Conservation (phyloP, 2,113 vertebrate species). For the Strix uralensis region DNA sequence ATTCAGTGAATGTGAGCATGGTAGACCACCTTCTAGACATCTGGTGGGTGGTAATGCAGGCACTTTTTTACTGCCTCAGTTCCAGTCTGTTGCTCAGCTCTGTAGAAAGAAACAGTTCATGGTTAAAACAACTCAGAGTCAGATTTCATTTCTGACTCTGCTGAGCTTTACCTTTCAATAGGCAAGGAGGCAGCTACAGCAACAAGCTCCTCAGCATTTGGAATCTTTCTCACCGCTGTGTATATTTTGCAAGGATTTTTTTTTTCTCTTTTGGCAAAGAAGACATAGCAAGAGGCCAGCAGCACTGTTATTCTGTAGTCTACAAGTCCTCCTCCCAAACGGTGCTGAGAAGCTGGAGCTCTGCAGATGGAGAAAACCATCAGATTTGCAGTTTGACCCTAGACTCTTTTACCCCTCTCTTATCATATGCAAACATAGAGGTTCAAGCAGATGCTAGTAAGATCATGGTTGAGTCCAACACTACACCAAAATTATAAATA, state of each 20-base stretch:
- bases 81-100: slow-evolving; percentile 37
- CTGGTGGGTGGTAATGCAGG: slow-evolving; percentile 28
- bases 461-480: neutral
- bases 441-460: neutral
- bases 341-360: neutral
- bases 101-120: slow-evolving; percentile 26
- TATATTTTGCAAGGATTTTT: neutral
- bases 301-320: neutral
- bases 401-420: neutral
- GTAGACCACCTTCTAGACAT: slow-evolving; percentile 44
- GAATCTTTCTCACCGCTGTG: neutral
- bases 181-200: neutral
- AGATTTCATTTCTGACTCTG: neutral
- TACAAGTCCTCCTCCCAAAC: neutral
- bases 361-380: neutral
- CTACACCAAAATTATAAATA: neutral
- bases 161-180: slow-evolving; percentile 8
- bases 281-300: neutral
- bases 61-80: slow-evolving; percentile 22
- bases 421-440: neutral
- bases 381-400: neutral
- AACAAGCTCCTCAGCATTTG: neutral
- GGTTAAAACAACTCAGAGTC: slow-evolving; percentile 33
- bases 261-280: neutral
- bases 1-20: neutral